Percentiles rank a stretch among this genome's conserved stretches.
Conservation (phyloP, 2,888 invertebrate genomes). For the Dione vanillae region DNA sequence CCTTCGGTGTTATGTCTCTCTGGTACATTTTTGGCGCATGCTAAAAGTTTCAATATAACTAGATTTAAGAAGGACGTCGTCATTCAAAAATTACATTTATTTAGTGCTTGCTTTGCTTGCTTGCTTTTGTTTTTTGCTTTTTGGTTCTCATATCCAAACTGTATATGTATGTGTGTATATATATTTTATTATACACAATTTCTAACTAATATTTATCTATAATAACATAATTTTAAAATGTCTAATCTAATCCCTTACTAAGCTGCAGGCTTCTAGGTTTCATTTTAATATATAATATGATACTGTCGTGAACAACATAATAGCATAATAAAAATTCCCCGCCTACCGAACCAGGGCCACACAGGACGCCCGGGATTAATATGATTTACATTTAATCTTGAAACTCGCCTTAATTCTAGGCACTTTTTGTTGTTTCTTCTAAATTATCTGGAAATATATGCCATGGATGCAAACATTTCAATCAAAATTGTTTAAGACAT, state of each 20-base stretch:
- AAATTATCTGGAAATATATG: slow-evolving; percentile 47
- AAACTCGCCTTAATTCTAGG: slow-evolving; percentile 39
- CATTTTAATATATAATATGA: slow-evolving; percentile 8
- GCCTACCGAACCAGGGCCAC: slow-evolving; percentile 50
- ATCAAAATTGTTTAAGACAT: too few species aligned
- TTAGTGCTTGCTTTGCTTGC: neutral
- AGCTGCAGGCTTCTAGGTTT: slow-evolving; percentile 16
- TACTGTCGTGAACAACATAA: slow-evolving; percentile 23
- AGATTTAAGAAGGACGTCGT: too few species aligned
- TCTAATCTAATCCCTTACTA: neutral
- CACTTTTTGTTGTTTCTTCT: slow-evolving; percentile 23
- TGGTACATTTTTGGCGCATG: slow-evolving; percentile 38
- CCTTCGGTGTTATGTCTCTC: slow-evolving; percentile 41
- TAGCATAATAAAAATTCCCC: slow-evolving; percentile 38
- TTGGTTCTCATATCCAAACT: neutral
- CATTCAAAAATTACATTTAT: neutral
- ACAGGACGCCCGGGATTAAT: slow-evolving; percentile 57
- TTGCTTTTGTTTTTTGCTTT: neutral
- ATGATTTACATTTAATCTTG: slow-evolving; percentile 65
- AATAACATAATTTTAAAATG: neutral
- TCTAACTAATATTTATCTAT: neutral
- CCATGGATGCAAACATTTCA: neutral
- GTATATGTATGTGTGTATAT: too few species aligned
- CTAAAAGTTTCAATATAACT: slow-evolving; percentile 3
- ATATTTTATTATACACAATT: too few species aligned